These are phyloP conservation scores for Drosophila guanche DNA, from an alignment of 1,140 invertebrate genomes.

Conservation along the genomic window DNA sequence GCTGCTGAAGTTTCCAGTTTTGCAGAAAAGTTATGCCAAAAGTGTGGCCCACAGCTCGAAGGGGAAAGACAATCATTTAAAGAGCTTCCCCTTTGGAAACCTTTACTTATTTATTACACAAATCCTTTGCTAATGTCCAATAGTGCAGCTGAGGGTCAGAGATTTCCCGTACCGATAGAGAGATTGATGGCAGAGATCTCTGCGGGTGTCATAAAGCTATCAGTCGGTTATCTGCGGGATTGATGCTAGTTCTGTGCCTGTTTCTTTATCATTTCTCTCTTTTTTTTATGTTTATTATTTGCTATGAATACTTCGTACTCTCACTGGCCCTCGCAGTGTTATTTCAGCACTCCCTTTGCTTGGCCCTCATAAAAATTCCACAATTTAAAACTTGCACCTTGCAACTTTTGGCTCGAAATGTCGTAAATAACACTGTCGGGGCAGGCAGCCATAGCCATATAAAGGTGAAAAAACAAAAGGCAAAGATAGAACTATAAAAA, in stretches of 20 bases:
- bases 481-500: conserved; percentile 51
- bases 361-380: conserved; percentile 73
- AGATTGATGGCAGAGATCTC: conserved; percentile 34
- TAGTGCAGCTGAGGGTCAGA: neutral
- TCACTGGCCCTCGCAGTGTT: conserved; percentile 21
- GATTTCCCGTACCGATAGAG: conserved; percentile 31
- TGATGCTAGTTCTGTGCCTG: conserved; percentile 19
- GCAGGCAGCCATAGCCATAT: conserved; percentile 42
- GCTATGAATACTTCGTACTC: conserved; percentile 41
- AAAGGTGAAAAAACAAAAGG: conserved; percentile 61
- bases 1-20: conserved; percentile 21
- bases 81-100: neutral
- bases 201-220: conserved; percentile 36
- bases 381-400: conserved; percentile 78
- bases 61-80: neutral
- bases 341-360: conserved; percentile 54
- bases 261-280: neutral
- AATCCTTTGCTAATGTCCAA: too few relatives aligned
- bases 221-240: conserved; percentile 21
- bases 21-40: conserved; percentile 14
- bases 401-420: conserved; percentile 77
- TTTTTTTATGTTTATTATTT: conserved; percentile 44
- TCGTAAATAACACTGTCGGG: conserved; percentile 62
- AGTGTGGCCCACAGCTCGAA: conserved; percentile 4
- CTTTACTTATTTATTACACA: neutral